Base-by-base conservation (phyloP, 1,140 invertebrate species). In the Orussus abietinus region DNA sequence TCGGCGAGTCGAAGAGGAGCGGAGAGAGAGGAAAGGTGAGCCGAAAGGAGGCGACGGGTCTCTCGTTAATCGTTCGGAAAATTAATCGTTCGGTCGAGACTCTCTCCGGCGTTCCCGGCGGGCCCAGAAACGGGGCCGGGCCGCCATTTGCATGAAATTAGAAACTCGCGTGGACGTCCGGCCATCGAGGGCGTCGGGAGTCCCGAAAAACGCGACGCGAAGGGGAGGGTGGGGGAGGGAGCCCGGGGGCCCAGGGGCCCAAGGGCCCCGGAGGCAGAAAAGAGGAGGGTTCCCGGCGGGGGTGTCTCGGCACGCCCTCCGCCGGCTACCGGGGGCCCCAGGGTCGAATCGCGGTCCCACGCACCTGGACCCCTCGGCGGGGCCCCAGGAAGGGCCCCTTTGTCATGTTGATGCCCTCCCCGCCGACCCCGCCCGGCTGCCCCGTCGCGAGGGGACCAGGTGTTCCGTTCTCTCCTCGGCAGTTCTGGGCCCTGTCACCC, bases 321-420 rank as follows among this genome's bases (percentile, higher is more conserved):
- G 42, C 34, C 47, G 37, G 60, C 64, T 67, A 67, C 63, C 52
- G 60, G 52, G 56, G 55, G 39, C 45, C 62, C 53, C 38, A 40
- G 47, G n/a, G n/a, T n/a, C n/a, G n/a, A 57, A 60, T 39, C 51
- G 42, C 49, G 64, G 66, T 69, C 64, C 66, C 66, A 69, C 65
- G 65, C 64, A 68, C 62, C 65, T 68, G 65, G 64, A 53, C 42
- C 40, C 47, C 51, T 52, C 41, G 53, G 54, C 14, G 53, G 54
- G 55, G 52, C 44, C 50, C 60, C 41, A 49, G 43, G 44, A 50
- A 50, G 58, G 56, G 47, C 51, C 30, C 49, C 38, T 57, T 68
- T 68, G 65, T 68, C 43, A 66, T 68, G 65, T n/a, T 62, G 65
- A 66, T 64, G 33, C 22, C 51, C 47, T 43, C 6, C n/a, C 22